Evolutionary conservation across 2,113 vertebrate genomes (phyloP), one percentile per base, ranked within the genome.

Genomic region (Rallus limicola): DNA sequence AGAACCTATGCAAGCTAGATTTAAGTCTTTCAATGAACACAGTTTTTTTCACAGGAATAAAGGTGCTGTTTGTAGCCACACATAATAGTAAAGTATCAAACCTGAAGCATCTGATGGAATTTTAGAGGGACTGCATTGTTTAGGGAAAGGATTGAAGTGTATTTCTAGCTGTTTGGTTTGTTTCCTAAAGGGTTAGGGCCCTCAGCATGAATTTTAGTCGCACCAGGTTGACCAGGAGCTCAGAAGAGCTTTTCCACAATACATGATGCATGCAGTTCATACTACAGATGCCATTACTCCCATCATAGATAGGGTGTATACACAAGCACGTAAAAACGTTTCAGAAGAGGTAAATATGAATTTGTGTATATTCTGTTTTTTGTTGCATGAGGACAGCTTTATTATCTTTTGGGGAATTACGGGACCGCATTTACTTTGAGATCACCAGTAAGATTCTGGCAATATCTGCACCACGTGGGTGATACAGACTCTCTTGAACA

Each of bases 241-340:
- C 31, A 0, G 5, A 48, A 65, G 68, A 75, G 67, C 33, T 75
- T 81, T 74, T 64, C 26, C 8, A 13, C 13, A 29, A 14, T 11
- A 36, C 12, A 7, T 10, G 21, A 2, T 16, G 33, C 48, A 53
- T 38, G 9, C 36, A 36, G 21, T 63, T 89, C 28, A 9, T 28
- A 5, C 18, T 58, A n/a, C 9, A 59, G 83, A 33, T 90, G 34
- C n/a, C 55, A 34, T 71, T 80, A 28, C 17, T 70, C 16, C 59
- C 9, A 1, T 38, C 29, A 0, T 42, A 13, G 74, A 1, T 11
- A 62, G 11, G 1, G 3, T 56, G 14, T 71, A 46, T 53, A 31
- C 19, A 48, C 18, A 91, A 74, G 36, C 25, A 76, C 0, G 1
- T 46, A 25, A 6, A 10, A 12, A 10, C 48, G 55, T 82, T 92